phyloP scores from a whole-genome alignment of 35 echinoderm and acorn worm species.

The Stichopus chloronotus region DNA sequence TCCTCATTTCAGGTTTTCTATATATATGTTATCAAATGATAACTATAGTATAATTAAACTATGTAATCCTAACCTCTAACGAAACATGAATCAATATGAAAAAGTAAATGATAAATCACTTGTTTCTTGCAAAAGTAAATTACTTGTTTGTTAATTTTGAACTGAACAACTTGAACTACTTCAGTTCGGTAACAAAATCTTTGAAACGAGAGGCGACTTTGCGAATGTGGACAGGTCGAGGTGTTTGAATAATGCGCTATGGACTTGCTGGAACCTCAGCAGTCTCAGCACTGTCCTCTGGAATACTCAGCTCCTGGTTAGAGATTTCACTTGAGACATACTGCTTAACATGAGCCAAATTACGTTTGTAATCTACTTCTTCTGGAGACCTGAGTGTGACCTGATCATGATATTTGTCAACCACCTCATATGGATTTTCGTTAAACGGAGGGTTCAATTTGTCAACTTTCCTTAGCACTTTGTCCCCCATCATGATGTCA shows the following conservation, averaged over 20 bases:
- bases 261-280: background rate
- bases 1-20: no score
- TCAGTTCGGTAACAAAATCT: background rate
- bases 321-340: background rate
- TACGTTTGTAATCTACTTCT: background rate
- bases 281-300: background rate
- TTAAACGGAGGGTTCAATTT: conserved; percentile 1
- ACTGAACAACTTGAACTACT: background rate
- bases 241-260: no score
- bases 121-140: no score
- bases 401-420: background rate
- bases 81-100: no score
- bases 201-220: background rate
- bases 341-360: background rate
- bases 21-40: no score
- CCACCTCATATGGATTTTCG: conserved; percentile 3
- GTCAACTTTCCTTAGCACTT: conserved; percentile 19
- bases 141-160: conserved; percentile 8
- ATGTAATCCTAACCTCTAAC: no score
- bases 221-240: background rate
- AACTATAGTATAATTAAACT: no score
- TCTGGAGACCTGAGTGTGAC: conserved; percentile 4
- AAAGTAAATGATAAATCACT: no score
- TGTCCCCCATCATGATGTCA: background rate
- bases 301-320: background rate